phyloP scores from a whole-genome alignment of 2,113 vertebrate species.

The Hypanus sabinus region DNA sequence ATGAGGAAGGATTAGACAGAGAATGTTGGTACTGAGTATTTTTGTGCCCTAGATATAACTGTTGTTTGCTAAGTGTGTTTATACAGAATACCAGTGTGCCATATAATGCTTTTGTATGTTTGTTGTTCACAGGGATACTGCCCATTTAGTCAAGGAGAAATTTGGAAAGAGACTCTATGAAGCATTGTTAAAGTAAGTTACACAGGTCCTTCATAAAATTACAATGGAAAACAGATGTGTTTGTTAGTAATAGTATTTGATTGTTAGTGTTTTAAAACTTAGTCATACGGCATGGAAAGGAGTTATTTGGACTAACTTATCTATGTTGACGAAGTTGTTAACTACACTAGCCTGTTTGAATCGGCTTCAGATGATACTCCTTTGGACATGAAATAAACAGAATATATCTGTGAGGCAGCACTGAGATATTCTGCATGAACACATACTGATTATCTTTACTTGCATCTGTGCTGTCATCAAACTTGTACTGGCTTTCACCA shows the following conservation, averaged over 20 bases:
- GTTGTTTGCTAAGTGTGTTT: neutral
- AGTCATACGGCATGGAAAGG: no score
- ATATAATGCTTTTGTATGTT: neutral
- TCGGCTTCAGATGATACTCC: neutral
- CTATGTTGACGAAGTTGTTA: no score
- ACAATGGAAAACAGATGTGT: neutral
- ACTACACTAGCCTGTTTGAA: no score
- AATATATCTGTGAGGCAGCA: neutral
- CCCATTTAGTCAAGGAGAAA: conserved; percentile 86
- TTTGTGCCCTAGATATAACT: neutral
- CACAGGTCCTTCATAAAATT: neutral
- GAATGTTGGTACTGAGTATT: neutral
- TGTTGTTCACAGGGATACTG: conserved; percentile 74
- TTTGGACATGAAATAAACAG: neutral
- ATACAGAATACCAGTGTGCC: neutral
- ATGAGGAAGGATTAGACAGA: neutral
- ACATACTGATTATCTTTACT: neutral
- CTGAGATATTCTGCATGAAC: neutral
- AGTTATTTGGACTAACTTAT: no score
- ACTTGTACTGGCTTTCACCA: neutral
- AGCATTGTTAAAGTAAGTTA: conserved; percentile 75
- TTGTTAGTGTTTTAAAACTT: neutral
- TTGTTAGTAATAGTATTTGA: neutral
- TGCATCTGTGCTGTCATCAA: neutral
- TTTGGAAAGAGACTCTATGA: conserved; percentile 92